These are phyloP conservation scores for Pterocles burchelli DNA, from an alignment of 2,113 vertebrate genomes.

Conservation along the genomic window DNA sequence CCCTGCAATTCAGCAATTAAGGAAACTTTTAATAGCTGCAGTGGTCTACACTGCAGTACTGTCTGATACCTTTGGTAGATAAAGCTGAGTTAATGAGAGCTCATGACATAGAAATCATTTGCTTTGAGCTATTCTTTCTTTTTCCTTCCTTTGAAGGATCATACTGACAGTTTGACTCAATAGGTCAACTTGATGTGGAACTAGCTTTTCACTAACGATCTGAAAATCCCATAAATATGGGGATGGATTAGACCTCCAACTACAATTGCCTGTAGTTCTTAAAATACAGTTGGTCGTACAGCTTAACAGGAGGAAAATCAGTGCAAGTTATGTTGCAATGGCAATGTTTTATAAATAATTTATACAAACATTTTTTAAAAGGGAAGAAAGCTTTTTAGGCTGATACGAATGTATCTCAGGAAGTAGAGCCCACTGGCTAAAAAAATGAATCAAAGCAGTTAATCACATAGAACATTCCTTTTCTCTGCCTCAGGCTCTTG, in stretches of 20 bases:
- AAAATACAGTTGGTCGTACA: background rate
- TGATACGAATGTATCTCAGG: background rate
- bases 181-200: conserved; percentile 9
- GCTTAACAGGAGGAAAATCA: background rate
- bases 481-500: background rate
- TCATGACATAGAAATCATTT: background rate
- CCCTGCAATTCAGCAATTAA: conserved; percentile 10
- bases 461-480: background rate
- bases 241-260: background rate
- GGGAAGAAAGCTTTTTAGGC: background rate
- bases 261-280: background rate
- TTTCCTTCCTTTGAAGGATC: conserved; percentile 11
- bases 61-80: background rate
- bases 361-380: background rate
- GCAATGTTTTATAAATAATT: background rate
- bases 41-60: background rate
- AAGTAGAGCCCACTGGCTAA: background rate
- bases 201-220: background rate
- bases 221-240: background rate
- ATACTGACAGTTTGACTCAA: conserved; percentile 13
- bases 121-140: conserved; percentile 24
- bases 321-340: background rate
- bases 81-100: conserved; percentile 3
- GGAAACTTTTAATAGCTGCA: background rate
- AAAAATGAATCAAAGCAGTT: background rate